Percentiles rank a stretch among this genome's conserved stretches.
phyloP scores from a whole-genome alignment of 2,888 invertebrate genomes.

The Abrostola tripartita region DNA sequence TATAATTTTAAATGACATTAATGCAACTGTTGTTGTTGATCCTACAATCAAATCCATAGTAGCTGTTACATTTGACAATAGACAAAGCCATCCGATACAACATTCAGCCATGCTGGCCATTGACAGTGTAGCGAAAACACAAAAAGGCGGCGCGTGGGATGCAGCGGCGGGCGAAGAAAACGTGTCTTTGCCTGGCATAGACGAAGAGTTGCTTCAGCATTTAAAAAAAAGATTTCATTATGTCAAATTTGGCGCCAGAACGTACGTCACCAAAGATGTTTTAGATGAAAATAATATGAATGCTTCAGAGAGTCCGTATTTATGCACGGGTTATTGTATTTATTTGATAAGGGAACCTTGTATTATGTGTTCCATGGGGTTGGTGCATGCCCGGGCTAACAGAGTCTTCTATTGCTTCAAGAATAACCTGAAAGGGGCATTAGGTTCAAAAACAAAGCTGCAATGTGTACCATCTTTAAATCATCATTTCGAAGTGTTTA shows the following conservation, averaged over 20 bases:
- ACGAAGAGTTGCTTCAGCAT: conserved; percentile 70
- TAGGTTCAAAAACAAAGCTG: conserved; percentile 91
- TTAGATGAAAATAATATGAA: conserved; percentile 46
- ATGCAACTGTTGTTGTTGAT: conserved; percentile 91
- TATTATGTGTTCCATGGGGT: conserved; percentile 98
- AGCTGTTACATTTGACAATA: conserved; percentile 89
- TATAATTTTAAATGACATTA: conserved; percentile 54
- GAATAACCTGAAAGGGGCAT: conserved; percentile 89
- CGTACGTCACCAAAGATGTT: conserved; percentile 71
- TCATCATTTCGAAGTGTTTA: conserved; percentile 97
- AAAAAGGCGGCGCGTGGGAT: conserved; percentile 93
- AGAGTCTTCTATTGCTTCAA: conserved; percentile 93
- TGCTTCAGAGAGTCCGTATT: conserved; percentile 89
- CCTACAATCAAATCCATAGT: conserved; percentile 90
- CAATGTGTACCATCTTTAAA: conserved; percentile 94
- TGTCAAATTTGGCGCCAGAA: conserved; percentile 83
- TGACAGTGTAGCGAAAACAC: conserved; percentile 94
- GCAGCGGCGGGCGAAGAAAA: conserved; percentile 31
- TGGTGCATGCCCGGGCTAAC: conserved; percentile 95
- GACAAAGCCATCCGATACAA: conserved; percentile 90
- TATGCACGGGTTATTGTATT: conserved; percentile 96
- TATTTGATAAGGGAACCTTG: conserved; percentile 96
- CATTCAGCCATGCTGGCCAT: conserved; percentile 96
- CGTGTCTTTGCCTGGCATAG: conserved; percentile 73
- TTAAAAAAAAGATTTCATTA: conserved; percentile 72